Base-by-base conservation (phyloP, 92 coral and sea anemone genomes). In the Porites lobata region DNA sequence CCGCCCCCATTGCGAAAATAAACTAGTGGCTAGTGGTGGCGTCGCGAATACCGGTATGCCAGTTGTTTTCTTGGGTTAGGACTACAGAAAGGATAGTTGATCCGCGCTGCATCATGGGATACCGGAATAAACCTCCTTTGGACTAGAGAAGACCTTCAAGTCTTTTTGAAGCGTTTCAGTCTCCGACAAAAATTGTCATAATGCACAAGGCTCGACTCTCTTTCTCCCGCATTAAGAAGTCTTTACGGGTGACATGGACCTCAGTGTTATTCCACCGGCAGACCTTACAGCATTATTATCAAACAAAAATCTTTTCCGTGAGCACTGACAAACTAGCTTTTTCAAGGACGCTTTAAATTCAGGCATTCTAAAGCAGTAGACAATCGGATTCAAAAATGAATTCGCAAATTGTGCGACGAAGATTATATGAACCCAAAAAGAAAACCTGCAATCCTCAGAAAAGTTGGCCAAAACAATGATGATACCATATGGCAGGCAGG, bases 331-430 rank as follows among this genome's bases (percentile, higher is more conserved):
- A 18, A 62, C 18, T 61, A 61, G 74, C 74, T 22, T 69, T 20
- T 69, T 69, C 74, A 69, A 3, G 21, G 74, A 22, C 10, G 14
- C 12, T 19, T 69, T 69, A 24, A 22, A 69, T 15, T 66, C 74
- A 7, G 74, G 74, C 51, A 69, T 69, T 69, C 43, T 69, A 47
- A 69, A 69, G 38, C 74, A 14, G 50, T 69, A 22, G 12, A 69
- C 43, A 69, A 69, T 0, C 9, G 43, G 74, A 19, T 69, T 19
- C 47, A 69, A 4, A 19, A 69, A 69, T 6, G 74, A 69, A 19
- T 69, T 12, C 74, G 50, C 47, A 18, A 21, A 21, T 7, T 5
- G 74, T 18, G 20, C n/a, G 11, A 56, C 61, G 61, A 56, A 8
- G 61, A 56, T 14, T 1, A 56, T 9, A 10, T 12, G 61, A 10